These are phyloP conservation scores for Geotrupes spiniger DNA, from an alignment of 2,888 invertebrate species.

Conservation along the genomic window DNA sequence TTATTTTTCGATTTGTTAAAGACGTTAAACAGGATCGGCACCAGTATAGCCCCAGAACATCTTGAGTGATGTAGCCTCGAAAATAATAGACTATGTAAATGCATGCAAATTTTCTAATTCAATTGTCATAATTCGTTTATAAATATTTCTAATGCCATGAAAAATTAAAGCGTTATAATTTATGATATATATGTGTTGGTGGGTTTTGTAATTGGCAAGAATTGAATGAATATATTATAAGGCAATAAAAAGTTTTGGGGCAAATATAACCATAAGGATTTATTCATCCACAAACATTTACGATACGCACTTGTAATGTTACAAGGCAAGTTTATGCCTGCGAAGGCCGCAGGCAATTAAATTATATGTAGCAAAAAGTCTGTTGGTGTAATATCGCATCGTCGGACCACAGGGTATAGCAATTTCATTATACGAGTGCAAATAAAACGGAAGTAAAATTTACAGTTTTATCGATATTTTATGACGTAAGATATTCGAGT, in stretches of 20 bases:
- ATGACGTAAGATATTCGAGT: conserved; percentile 27
- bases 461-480: conserved; percentile 28
- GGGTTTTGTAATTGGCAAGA: no score
- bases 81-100: no score
- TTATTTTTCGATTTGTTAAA: no score
- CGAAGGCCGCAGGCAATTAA: conserved; percentile 1
- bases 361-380: conserved; percentile 7
- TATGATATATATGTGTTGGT: no score
- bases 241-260: no score
- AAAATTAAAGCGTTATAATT: conserved; percentile 23
- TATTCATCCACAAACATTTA: not conserved
- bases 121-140: no score
- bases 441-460: conserved; percentile 25
- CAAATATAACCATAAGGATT: not conserved
- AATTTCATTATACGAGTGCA: conserved; percentile 25
- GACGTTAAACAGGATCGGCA: no score
- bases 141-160: no score
- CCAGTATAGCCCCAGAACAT: no score
- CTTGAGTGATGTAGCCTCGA: no score
- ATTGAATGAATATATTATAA: no score
- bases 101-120: no score
- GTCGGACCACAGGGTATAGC: conserved; percentile 9
- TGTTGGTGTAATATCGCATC: conserved; percentile 4
- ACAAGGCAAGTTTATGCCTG: not conserved
- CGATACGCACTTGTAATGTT: not conserved